These are phyloP conservation scores for Pemphigus obesinymphae DNA, from an alignment of 1,140 invertebrate species.

Conservation along the genomic window DNA sequence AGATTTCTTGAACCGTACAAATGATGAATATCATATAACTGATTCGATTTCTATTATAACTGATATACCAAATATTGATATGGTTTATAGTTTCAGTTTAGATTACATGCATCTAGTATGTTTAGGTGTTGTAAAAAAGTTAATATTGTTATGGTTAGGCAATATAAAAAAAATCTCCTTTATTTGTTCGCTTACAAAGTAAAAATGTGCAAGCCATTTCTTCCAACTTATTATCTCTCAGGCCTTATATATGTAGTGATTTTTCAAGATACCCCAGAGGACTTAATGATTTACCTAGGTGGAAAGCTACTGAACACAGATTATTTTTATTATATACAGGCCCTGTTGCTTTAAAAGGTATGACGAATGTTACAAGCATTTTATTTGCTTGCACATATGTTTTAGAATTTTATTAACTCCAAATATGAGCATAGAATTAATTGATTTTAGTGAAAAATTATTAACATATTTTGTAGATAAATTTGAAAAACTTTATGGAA, in stretches of 20 bases:
- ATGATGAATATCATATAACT: neutral
- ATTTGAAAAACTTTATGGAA: neutral
- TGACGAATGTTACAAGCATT: neutral
- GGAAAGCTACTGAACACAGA: neutral
- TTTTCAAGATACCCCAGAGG: neutral
- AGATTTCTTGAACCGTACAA: neutral
- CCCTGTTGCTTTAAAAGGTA: neutral
- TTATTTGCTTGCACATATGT: neutral
- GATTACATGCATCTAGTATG: too few species aligned
- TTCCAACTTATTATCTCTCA: neutral
- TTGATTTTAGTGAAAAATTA: neutral
- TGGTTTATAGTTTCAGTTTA: too few species aligned
- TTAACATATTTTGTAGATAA: neutral
- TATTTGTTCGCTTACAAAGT: neutral
- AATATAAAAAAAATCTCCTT: neutral
- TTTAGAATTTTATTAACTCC: neutral
- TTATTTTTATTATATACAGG: neutral
- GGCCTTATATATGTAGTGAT: neutral
- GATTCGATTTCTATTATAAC: too few species aligned
- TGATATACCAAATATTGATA: too few species aligned
- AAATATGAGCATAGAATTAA: neutral
- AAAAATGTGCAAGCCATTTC: neutral
- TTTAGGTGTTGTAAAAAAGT: too few species aligned
- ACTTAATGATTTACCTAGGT: neutral
- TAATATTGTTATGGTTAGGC: too few species aligned